phyloP scores from a whole-genome alignment of 1,140 invertebrate species.

The Arctopsyche grandis region DNA sequence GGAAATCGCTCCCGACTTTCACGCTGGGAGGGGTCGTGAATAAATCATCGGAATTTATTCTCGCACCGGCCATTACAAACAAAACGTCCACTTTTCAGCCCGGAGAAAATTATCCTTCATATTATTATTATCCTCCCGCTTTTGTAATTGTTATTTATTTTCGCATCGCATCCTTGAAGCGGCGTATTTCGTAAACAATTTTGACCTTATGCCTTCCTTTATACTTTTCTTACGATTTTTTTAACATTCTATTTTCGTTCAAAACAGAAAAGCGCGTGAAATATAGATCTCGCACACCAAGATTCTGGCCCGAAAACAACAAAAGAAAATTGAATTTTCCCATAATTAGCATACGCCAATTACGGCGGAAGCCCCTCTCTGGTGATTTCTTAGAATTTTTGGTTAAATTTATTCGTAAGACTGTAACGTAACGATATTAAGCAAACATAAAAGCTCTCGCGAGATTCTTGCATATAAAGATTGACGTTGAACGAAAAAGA shows the following conservation, averaged over 20 bases:
- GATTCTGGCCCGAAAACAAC: background rate
- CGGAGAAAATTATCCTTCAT: background rate
- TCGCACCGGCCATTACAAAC: background rate
- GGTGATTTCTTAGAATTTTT: no score
- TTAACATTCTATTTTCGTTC: background rate
- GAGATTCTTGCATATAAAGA: no score
- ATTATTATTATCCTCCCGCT: background rate
- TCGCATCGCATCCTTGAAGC: background rate
- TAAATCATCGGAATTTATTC: conserved; percentile 3
- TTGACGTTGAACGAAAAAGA: no score
- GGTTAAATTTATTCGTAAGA: no score
- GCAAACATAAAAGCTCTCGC: no score
- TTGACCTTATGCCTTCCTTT: background rate
- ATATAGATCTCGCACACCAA: background rate
- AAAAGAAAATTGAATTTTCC: no score
- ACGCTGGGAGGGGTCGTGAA: background rate
- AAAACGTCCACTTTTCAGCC: background rate
- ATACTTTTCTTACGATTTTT: background rate
- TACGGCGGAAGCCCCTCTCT: no score
- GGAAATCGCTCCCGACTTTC: conserved; percentile 1
- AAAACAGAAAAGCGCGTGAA: background rate
- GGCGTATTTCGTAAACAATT: background rate
- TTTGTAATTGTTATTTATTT: background rate
- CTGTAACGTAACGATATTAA: no score
- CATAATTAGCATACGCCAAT: no score